Evolutionary conservation across 2,888 invertebrate species (phyloP).

Genomic region (Nomada fucata): DNA sequence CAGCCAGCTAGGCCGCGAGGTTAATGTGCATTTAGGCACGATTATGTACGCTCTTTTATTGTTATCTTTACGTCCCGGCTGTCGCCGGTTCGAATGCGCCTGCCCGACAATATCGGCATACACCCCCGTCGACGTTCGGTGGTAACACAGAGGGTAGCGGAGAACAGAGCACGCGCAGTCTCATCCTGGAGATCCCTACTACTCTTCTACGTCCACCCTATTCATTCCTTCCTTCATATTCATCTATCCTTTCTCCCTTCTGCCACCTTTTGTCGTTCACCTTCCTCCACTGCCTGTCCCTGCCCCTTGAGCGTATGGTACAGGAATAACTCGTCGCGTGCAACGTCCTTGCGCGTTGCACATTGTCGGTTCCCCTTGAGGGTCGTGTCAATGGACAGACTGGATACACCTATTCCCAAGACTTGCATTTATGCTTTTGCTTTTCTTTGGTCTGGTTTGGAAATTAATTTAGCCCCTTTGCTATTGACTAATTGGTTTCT

Average conservation of each 20-base stretch:
- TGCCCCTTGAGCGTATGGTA: slow-evolving; percentile 10
- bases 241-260: not conserved
- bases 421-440: no score
- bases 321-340: slow-evolving; percentile 61
- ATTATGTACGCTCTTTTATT: slow-evolving; percentile 59
- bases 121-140: slow-evolving; percentile 59
- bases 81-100: slow-evolving; percentile 62
- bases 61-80: slow-evolving; percentile 49
- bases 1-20: slow-evolving; percentile 53
- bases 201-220: slow-evolving; percentile 57
- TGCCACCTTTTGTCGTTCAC: slow-evolving; percentile 27
- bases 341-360: slow-evolving; percentile 52
- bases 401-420: not conserved
- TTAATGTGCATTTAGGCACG: slow-evolving; percentile 66
- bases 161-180: slow-evolving; percentile 60
- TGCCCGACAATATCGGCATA: slow-evolving; percentile 74
- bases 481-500: no score
- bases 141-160: slow-evolving; percentile 48
- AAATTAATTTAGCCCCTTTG: not conserved
- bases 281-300: slow-evolving; percentile 18
- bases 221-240: not conserved
- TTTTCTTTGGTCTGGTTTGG: not conserved
- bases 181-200: slow-evolving; percentile 39
- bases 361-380: slow-evolving; percentile 1
- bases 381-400: slow-evolving; percentile 15